Percentiles rank a stretch among this genome's conserved stretches.
Conservation (phyloP, 2,797 vertebrate genomes). For the Sus cebifrons region DNA sequence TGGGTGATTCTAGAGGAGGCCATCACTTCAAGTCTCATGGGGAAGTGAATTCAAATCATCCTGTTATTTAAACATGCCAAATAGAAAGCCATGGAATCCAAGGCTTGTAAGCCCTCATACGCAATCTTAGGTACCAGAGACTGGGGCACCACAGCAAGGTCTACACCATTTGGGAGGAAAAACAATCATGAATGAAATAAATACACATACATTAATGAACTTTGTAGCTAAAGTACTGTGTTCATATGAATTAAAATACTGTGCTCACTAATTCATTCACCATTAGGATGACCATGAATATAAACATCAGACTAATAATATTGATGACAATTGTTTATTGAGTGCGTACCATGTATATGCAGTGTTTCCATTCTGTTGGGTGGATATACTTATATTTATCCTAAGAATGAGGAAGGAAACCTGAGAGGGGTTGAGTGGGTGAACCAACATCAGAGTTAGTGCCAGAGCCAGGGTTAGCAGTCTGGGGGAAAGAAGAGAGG, state of each 20-base stretch:
- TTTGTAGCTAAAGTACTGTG: neutral
- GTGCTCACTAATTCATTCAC: neutral
- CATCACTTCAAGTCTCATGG: neutral
- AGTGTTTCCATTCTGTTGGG: neutral
- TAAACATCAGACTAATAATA: neutral
- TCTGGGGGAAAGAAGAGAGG: neutral
- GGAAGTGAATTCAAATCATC: neutral
- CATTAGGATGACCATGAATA: neutral
- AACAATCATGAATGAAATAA: neutral
- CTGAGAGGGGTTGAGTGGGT: neutral
- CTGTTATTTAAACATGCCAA: neutral
- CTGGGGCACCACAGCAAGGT: fast-evolving
- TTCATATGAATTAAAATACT: neutral
- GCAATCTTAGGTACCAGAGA: neutral
- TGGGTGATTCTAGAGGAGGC: neutral
- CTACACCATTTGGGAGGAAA: neutral
- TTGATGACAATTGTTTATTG: neutral
- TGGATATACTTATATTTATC: neutral
- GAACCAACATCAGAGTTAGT: neutral
- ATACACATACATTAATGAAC: neutral
- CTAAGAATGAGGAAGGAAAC: neutral
- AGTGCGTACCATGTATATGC: neutral
- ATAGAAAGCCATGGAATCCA: neutral
- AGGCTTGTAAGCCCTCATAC: neutral
- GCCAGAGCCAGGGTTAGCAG: neutral